Conservation (phyloP, 2,797 vertebrate species). For the Anguilla anguilla region DNA sequence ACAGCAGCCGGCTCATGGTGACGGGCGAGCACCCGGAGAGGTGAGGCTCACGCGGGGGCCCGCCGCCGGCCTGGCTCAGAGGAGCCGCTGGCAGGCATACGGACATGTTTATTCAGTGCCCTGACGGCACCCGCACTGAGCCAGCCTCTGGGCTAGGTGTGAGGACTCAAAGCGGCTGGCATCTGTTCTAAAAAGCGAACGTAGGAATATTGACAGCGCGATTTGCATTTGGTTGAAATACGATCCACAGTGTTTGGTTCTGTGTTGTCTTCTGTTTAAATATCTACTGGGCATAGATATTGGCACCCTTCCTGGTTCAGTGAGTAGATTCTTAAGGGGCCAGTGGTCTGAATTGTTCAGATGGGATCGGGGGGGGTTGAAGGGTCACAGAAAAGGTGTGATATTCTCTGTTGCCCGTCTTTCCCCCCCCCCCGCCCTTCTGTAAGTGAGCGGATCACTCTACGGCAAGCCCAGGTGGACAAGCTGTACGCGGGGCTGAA, state of each 20-base stretch:
- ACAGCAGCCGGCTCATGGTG: slow-evolving; percentile 88
- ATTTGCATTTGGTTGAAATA: background rate
- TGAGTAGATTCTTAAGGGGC: background rate
- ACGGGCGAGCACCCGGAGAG: slow-evolving; percentile 88
- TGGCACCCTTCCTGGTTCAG: background rate
- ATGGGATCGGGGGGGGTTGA: background rate
- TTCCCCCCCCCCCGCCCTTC: background rate
- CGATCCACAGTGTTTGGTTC: background rate
- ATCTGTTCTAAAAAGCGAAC: background rate
- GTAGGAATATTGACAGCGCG: too few relatives aligned
- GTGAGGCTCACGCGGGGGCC: slow-evolving; percentile 57
- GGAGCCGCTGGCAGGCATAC: background rate
- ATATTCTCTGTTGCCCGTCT: background rate
- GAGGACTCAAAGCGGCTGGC: background rate
- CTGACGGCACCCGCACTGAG: background rate
- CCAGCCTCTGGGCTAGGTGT: background rate
- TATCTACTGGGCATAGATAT: background rate
- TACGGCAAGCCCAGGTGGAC: slow-evolving; percentile 90
- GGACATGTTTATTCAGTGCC: background rate
- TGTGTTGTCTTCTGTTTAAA: background rate
- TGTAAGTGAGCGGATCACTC: slow-evolving; percentile 80
- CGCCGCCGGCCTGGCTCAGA: background rate
- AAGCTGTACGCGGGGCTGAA: slow-evolving; percentile 89
- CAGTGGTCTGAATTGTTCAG: background rate
- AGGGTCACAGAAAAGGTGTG: background rate